Base-by-base conservation (phyloP, 2,797 vertebrate genomes). In the Xenentodon cancila region DNA sequence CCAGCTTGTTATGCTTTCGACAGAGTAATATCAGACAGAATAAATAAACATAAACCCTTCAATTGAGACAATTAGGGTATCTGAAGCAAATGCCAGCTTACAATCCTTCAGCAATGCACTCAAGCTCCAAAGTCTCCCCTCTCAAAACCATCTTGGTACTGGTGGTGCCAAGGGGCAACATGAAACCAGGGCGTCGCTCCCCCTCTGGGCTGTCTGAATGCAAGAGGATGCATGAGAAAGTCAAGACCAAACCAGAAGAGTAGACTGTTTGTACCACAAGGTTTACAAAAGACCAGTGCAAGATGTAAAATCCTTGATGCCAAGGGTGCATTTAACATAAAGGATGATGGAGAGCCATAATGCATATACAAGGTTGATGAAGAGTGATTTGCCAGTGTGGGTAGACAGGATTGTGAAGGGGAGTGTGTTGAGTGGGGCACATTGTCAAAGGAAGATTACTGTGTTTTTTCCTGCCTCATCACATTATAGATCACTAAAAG, bases 21-120 rank as follows among this genome's bases (percentile, higher is more conserved):
- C 37, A 40, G 37, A 5, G 13, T 13, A 37, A 37, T 11, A 37
- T 13, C 3, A 13, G 1, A 15, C 37, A 3, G 13, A 40, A 13
- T 2, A 40, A 40, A 40, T 15, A 30, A n/a, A 51, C 27, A 25
- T 18, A 53, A 52, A 19, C 12, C 21, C 27, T 49, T 40, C 19
- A n/a, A 17, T 50, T 13, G 5, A 63, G 19, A 47, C 18, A 20
- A 19, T 2, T 17, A 16, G 16, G 15, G 1, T 54, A 30, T 25
- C 45, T 25, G 19, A 19, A 18, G 17, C 18, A 58, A 44, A 48
- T 19, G 21, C 6, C 13, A 34, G 95, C 96, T 96, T 88, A 99
- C 97, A 99, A 82, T 87, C 97, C 97, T 71, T 97, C 96, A n/a
- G 97, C 96, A 0, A 99, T 95, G 91, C 97, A 99, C 64, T 99